Evolutionary conservation across 1,140 invertebrate genomes (phyloP), one percentile per base, ranked within the genome.

Genomic region (Hyposmocoma kahamanoa): DNA sequence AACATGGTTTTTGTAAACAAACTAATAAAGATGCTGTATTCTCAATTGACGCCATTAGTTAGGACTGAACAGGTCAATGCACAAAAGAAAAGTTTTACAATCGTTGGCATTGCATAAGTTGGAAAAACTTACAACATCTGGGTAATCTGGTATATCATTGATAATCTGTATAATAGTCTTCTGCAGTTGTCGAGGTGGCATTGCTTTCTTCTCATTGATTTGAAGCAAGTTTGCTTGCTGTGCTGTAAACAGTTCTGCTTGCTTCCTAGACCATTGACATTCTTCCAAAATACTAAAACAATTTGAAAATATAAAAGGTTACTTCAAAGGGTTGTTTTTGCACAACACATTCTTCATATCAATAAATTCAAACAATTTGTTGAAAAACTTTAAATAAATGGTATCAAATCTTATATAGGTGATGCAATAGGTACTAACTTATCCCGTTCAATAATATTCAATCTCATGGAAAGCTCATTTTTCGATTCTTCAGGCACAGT

Each of bases 201-300:
- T 72, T 1, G 95, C 95, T 63, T 91, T 91, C 26, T 90, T 89
- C 62, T 95, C 94, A 81, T 96, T 93, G 20, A 91, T 93, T 69
- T 94, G 91, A 46, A 97, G 72, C 41, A 96, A 84, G 60, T 92
- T 91, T 8, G 93, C 93, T 87, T 97, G 93, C 62, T 95, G 93
- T 3, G 94, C 92, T 53, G 96, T 92, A 68, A 96, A 95, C 32
- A 95, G 87, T 82, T 97, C 95, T 0, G 95, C 95, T 86, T 97
- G 95, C 66, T 92, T 91, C 49, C 92, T 90, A 1, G 94, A 95
- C 92, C 93, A 95, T 46, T 90, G 89, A 55, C 90, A 88, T 56
- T 89, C 87, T 62, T 79, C 87, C 59, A 85, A 87, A 24, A 55
- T 73, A 53, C 72, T 77, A 28, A 55, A 77, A 67, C 19, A 57